Percentiles rank a stretch among this genome's conserved stretches.
These are phyloP conservation scores for Oryzias sinensis DNA, from an alignment of 2,797 vertebrate species.

Conservation along the genomic window DNA sequence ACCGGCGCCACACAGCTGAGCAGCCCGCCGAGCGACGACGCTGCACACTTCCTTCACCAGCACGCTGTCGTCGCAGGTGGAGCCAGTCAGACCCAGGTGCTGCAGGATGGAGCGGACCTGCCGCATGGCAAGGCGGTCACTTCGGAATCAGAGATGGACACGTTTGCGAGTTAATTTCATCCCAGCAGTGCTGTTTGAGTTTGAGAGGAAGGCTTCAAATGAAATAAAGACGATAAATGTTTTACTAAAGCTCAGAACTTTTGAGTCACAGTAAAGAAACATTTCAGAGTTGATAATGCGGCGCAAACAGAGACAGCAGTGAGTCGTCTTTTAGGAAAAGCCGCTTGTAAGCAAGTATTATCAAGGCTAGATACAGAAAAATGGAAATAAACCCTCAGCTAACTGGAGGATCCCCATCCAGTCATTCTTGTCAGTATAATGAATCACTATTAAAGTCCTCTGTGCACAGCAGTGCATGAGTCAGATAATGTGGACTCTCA, in stretches of 20 bases:
- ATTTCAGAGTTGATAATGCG: too few relatives aligned
- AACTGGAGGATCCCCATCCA: not conserved
- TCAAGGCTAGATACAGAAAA: too few relatives aligned
- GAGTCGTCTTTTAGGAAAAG: too few relatives aligned
- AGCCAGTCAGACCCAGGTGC: constrained; percentile 89
- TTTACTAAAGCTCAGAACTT: too few relatives aligned
- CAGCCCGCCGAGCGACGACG: constrained; percentile 85
- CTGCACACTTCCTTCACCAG: constrained; percentile 96
- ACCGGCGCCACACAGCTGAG: constrained; percentile 92
- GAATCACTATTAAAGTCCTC: not conserved
- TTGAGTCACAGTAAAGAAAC: too few relatives aligned
- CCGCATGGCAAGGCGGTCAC: constrained; percentile 92
- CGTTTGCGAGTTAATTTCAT: not conserved
- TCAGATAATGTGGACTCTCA: not conserved
- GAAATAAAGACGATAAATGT: not conserved
- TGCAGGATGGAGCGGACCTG: constrained; percentile 94
- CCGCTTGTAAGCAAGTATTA: too few relatives aligned
- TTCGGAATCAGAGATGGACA: constrained; percentile 42
- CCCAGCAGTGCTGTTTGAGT: too few relatives aligned
- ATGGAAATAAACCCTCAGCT: too few relatives aligned
- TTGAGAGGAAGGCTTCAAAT: too few relatives aligned
- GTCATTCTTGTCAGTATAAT: too few relatives aligned
- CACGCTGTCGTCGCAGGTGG: constrained; percentile 94
- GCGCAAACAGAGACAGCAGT: too few relatives aligned
- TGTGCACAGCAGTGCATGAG: not conserved